Percentiles rank a stretch among this genome's conserved stretches.
Evolutionary conservation across 2,113 vertebrate genomes (phyloP).

Genomic region (Piprites chloris): DNA sequence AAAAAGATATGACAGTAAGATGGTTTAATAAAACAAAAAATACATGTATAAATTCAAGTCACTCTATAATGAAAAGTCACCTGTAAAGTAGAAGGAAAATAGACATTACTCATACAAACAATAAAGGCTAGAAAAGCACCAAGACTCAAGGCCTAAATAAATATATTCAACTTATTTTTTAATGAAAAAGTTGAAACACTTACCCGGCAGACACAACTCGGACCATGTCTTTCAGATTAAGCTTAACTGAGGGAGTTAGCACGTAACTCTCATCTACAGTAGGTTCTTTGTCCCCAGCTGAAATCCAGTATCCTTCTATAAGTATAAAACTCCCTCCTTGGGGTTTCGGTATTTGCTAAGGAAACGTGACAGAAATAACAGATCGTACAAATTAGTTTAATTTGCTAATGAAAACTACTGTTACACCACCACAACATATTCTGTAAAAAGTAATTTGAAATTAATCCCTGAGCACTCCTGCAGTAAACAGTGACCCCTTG

Average conservation of each 20-base stretch:
- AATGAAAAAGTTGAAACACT: conserved; percentile 14
- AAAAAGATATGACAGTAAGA: background rate
- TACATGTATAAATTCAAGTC: conserved; percentile 32
- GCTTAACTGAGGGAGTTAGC: conserved; percentile 90
- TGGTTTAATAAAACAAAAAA: background rate
- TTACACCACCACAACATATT: background rate
- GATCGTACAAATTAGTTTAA: background rate
- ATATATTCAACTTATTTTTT: background rate
- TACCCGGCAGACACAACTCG: conserved; percentile 94
- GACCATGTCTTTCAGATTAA: conserved; percentile 91
- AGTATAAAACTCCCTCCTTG: conserved; percentile 75
- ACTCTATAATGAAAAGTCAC: background rate
- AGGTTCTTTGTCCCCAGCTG: conserved; percentile 87
- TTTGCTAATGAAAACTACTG: background rate
- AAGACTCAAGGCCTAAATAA: background rate
- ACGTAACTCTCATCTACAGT: conserved; percentile 86
- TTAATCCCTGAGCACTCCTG: background rate
- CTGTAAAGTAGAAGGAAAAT: background rate
- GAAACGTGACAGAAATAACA: conserved; percentile 16
- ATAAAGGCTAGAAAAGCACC: background rate
- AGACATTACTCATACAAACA: background rate
- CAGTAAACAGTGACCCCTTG: background rate
- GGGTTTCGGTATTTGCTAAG: conserved; percentile 88
- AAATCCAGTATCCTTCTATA: conserved; percentile 94
- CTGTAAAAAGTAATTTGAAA: background rate